Percentiles rank a stretch among this genome's conserved stretches.
These are phyloP conservation scores for Polydrusus tereticollis DNA, from an alignment of 2,888 invertebrate genomes.

Conservation along the genomic window DNA sequence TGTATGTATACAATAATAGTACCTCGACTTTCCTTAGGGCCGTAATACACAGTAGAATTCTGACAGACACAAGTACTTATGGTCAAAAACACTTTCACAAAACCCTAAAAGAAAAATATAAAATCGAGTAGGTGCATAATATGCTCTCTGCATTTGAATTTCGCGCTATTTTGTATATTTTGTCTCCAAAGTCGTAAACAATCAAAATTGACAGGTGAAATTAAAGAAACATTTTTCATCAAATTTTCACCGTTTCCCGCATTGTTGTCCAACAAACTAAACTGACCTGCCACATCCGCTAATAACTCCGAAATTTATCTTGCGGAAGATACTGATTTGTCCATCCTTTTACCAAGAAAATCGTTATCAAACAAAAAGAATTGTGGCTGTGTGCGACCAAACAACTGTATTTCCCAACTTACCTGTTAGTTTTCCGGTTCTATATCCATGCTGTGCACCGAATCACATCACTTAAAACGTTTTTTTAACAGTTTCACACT, in stretches of 20 bases:
- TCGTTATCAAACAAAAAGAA: constrained; percentile 56
- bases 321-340: constrained; percentile 28
- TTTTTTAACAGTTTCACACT: constrained; percentile 22
- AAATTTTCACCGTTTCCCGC: constrained; percentile 28
- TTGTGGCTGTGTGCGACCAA: constrained; percentile 11
- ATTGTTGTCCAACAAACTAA: constrained; percentile 25
- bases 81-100: neutral
- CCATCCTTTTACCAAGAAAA: constrained; percentile 54
- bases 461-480: constrained; percentile 39
- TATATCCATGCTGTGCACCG: constrained; percentile 11
- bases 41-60: no score
- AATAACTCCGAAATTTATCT: constrained; percentile 11
- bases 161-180: constrained; percentile 43
- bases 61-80: no score
- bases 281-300: constrained; percentile 10
- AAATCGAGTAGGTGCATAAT: no score
- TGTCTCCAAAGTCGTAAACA: constrained; percentile 61
- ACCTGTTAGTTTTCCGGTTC: constrained; percentile 25
- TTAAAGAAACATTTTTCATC: constrained; percentile 47
- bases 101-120: neutral
- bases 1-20: no score
- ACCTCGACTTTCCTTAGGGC: no score
- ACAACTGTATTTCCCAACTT: constrained; percentile 18
- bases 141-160: constrained; percentile 39
- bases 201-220: constrained; percentile 61